A percentile compares a stretch with the other conserved stretches of the same genome.
These are phyloP conservation scores for Oenanthe oenanthe DNA, from an alignment of 2,113 vertebrate genomes.

Conservation along the genomic window DNA sequence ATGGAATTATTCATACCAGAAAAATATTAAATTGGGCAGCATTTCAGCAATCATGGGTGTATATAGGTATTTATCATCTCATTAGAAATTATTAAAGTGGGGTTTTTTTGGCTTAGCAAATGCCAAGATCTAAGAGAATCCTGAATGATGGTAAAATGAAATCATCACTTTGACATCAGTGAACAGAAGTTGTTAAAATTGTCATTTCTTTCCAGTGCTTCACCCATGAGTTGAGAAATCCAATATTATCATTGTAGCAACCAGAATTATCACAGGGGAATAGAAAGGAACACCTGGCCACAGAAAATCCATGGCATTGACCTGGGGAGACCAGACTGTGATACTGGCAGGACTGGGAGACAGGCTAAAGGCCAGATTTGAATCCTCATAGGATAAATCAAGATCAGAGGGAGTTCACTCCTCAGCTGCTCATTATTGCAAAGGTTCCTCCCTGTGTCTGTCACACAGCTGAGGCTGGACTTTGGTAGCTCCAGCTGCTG, in stretches of 20 bases:
- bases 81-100: constrained; percentile 61
- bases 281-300: constrained; percentile 32
- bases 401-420: neutral
- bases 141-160: constrained; percentile 42
- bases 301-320: constrained; percentile 70
- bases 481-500: neutral
- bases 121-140: constrained; percentile 10
- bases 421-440: neutral
- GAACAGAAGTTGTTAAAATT: constrained; percentile 47
- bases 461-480: neutral
- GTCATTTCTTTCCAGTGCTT: constrained; percentile 62
- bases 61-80: constrained; percentile 46
- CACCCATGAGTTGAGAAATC: constrained; percentile 44
- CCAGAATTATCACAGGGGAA: constrained; percentile 11
- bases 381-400: constrained; percentile 43
- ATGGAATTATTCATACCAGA: neutral
- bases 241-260: constrained; percentile 35
- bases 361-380: constrained; percentile 50
- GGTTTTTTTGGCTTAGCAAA: constrained; percentile 48
- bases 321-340: neutral
- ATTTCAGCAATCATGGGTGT: neutral
- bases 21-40: constrained; percentile 33
- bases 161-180: constrained; percentile 47
- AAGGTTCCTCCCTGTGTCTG: neutral
- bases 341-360: neutral